phyloP scores from a whole-genome alignment of 2,888 invertebrate species.

The Nephrotoma guestfalica region DNA sequence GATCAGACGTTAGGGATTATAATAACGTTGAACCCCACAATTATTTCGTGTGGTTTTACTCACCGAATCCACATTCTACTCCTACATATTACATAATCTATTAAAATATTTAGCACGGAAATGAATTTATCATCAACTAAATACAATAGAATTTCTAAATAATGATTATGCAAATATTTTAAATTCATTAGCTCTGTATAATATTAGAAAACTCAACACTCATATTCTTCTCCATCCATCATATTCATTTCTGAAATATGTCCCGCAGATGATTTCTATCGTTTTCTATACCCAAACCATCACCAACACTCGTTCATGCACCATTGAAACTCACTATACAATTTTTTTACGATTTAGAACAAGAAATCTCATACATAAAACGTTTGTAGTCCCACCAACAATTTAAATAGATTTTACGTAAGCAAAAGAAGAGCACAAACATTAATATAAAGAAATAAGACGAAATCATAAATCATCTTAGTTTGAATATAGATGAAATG shows the following conservation, averaged over 20 bases:
- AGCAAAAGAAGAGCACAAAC: neutral
- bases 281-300: neutral
- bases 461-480: neutral
- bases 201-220: neutral
- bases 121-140: neutral
- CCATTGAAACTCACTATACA: neutral
- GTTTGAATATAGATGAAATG: neutral
- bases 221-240: neutral
- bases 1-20: no score
- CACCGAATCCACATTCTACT: no score
- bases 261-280: neutral
- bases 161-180: neutral
- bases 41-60: no score
- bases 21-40: no score
- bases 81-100: neutral
- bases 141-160: neutral
- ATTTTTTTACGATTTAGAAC: neutral
- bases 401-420: neutral
- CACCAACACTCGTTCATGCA: neutral
- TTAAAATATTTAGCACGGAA: neutral
- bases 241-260: neutral
- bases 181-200: neutral
- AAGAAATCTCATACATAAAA: neutral
- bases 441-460: neutral
- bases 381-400: neutral